Evolutionary conservation across 2,113 vertebrate genomes (phyloP), one percentile per base, ranked within the genome.

Genomic region (Eurypyga helias): DNA sequence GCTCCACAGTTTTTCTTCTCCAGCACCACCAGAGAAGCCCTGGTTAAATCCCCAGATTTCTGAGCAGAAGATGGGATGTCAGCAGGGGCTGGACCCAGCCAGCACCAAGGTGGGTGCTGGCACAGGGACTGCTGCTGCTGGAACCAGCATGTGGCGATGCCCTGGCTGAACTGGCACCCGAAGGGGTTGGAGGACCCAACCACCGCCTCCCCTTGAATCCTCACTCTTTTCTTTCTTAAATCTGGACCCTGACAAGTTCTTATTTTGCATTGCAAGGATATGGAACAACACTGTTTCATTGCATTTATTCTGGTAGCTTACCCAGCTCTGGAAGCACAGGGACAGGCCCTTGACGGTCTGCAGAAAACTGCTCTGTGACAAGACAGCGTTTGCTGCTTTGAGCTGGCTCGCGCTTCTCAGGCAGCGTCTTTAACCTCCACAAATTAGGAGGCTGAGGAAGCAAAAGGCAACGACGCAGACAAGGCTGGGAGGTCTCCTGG

Each of bases 261-360:
- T 9, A 14, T 1, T 66, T 62, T 54, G 36, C n/a, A 7, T 12
- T 6, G 3, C 15, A 29, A 36, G 4, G 10, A 33, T 31, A 11
- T 0, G 3, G 18, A 49, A 38, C 16, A 1, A 7, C 6, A 2
- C 18, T 0, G 0, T 31, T 71, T 61, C 11, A 7, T 2, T 12
- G 18, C 33, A 6, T 45, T 71, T 34, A 9, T 11, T 13, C 23
- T 12, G n/a, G 4, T 4, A 17, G 33, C 92, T 43, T 1, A 54
- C 66, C 16, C 52, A 36, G 19, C 6, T 25, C 17, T 33, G 26
- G 49, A 58, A 43, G 14, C 0, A 0, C 49, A 6, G 76, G 49
- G 8, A 21, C 19, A 9, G 54, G 6, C 19, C 19, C 5, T 0
- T 5, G 34, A 17, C 0, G 11, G 28, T 5, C 0, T 0, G 38